Evolutionary conservation across 2,113 vertebrate species (phyloP), one percentile per base, ranked within the genome.

Genomic region (Oceanites oceanicus): DNA sequence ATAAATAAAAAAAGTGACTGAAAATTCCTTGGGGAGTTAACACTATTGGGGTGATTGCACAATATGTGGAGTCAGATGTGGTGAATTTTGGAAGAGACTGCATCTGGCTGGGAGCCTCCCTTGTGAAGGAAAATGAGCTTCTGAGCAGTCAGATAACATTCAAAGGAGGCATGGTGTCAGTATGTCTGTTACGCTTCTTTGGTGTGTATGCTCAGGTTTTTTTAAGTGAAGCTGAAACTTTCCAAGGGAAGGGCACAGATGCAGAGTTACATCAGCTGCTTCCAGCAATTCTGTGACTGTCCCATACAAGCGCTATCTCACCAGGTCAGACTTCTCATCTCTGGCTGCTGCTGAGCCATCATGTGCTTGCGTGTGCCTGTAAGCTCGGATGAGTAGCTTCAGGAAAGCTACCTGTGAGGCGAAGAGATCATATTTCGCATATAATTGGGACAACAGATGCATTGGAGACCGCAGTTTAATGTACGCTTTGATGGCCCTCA

Each of bases 81-180:
- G 29, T 1, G 15, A 32, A 49, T 68, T 88, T 56, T 47, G 56
- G 75, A 82, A 65, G 62, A 67, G 44, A 2, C 25, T 23, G 65
- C 6, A 3, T 44, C 63, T 74, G 68, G 21, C 29, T 67, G 52
- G 40, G 38, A 59, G 21, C 32, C 36, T 73, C 49, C 62, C 15
- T 18, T 26, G 45, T 34, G 55, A 61, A 61, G 74, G 86, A 34
- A 30, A 20, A 70, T 1, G 22, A 55, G 32, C 29, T 38, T 36
- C 38, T 2, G 44, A 67, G 52, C 47, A 19, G 18, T 27, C 0
- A 0, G 66, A 0, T 80, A 22, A 13, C 14, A 2, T 56, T 65
- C 18, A 6, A 40, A 73, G 45, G 74, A 67, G 55, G 30, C 19
- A 7, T 1, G 20, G 45, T 71, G 44, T 79, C 58, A 12, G 23